phyloP scores from a whole-genome alignment of 2,888 invertebrate genomes.

The Eudemis profundana region DNA sequence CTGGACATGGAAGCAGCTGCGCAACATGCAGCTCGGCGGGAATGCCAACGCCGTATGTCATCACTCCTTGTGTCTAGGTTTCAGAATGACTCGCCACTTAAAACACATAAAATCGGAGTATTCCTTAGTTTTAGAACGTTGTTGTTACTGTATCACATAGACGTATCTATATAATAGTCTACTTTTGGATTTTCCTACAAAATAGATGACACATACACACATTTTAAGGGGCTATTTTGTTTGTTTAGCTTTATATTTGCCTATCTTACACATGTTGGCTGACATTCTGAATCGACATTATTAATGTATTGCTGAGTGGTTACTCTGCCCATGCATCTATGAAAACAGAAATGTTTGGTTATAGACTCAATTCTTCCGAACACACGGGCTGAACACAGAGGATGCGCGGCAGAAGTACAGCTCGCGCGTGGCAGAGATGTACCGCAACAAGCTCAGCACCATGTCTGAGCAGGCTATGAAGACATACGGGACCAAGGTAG shows the following conservation, averaged over 20 bases:
- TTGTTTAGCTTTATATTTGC: background rate
- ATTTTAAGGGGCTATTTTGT: background rate
- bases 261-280: background rate
- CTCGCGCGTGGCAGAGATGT: slow-evolving; percentile 96
- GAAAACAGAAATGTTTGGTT: slow-evolving; percentile 50
- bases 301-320: background rate
- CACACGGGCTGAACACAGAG: slow-evolving; percentile 95
- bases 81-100: slow-evolving; percentile 16
- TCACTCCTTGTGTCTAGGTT: slow-evolving; percentile 1
- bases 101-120: background rate
- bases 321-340: background rate
- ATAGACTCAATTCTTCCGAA: slow-evolving; percentile 96
- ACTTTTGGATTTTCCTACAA: background rate
- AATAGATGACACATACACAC: background rate
- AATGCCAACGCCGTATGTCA: slow-evolving; percentile 96
- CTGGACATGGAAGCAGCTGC: slow-evolving; percentile 99
- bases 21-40: slow-evolving; percentile 99
- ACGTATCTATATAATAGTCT: background rate
- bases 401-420: slow-evolving; percentile 99
- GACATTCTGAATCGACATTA: background rate
- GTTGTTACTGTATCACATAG: background rate
- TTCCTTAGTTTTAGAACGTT: background rate
- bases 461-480: slow-evolving; percentile 95
- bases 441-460: slow-evolving; percentile 94
- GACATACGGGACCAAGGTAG: slow-evolving; percentile 94